Evolutionary conservation across 2,797 vertebrate genomes (phyloP), one percentile per base, ranked within the genome.

Genomic region (Mallotus villosus): DNA sequence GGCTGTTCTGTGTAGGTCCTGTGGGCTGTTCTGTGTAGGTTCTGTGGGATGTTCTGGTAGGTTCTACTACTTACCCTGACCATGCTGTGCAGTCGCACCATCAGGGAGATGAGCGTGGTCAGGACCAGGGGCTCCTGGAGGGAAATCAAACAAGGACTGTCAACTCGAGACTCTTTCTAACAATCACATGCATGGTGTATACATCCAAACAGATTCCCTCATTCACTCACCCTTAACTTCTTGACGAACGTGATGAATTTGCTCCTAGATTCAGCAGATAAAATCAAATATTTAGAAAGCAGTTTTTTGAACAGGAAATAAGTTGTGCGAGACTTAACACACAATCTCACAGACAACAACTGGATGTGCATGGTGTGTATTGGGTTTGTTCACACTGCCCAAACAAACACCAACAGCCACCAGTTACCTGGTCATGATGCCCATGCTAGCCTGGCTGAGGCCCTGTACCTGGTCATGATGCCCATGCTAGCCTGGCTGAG

Each of bases 221-320:
- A 3, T 8, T 41, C 22, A 94, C 97, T 94, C 84, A 99, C 97
- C 90, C 96, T 83, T 53, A 99, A 89, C 64, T 98, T 99, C 92
- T 97, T 99, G 84, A 96, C 89, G 80, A 99, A 99, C 59, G 96
- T 97, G 77, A 98, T 91, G 68, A 99, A 93, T 86, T 97, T 97
- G 85, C 92, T 99, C 94, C 97, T 99, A 79, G 41, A 46, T 46
- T 46, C 41, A 46, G 41, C 9, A 46, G 5, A 46, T 14, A 70
- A 88, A 65, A 14, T 77, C 66, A 2, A 69, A 11, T 6, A 70
- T 16, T 22, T 22, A 41, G 21, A 24, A 17, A n/a, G 51, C 5
- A 55, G 17, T 55, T n/a, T 17, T 17, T 55, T n/a, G 51, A 17
- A 17, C 19, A n/a, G 51, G 51, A 55, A 3, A 17, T 55, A 0